A percentile compares a stretch with the other conserved stretches of the same genome.
Conservation (phyloP, 2,797 vertebrate species). For the Acanthiza pusilla region DNA sequence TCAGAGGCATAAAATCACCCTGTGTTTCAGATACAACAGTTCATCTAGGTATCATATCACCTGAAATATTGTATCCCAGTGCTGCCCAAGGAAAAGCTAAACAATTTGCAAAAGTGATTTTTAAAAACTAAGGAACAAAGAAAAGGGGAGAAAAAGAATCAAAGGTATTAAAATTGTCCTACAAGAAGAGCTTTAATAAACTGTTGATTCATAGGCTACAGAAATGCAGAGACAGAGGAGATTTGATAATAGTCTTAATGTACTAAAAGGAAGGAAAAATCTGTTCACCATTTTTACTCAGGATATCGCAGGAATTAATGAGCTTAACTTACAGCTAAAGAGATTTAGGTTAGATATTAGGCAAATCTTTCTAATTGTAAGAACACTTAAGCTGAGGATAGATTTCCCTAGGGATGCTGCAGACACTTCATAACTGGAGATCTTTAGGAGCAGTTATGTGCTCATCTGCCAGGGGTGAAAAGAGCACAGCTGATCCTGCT, state of each 20-base stretch:
- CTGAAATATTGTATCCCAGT: not conserved
- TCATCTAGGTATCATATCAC: not conserved
- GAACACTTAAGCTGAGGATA: not conserved
- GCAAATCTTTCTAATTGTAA: slow-evolving; percentile 3
- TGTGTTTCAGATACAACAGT: not conserved
- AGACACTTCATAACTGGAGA: not conserved
- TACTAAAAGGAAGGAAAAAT: not conserved
- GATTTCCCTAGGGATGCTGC: not conserved
- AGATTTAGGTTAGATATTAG: slow-evolving; percentile 43
- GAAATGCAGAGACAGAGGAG: not conserved
- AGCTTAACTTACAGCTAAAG: not conserved
- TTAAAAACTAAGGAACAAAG: not conserved
- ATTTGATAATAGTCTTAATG: not conserved
- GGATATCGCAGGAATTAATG: not conserved
- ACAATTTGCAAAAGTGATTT: not conserved
- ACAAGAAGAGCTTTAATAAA: not conserved
- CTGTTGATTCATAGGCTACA: not conserved
- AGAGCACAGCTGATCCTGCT: not conserved
- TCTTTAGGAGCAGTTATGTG: not conserved
- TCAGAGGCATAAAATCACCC: not conserved
- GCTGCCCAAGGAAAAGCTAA: not conserved
- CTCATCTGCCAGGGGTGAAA: not conserved
- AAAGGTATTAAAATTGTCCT: not conserved
- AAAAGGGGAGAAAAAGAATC: rapidly evolving
- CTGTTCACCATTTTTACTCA: not conserved